Evolutionary conservation across 2,797 vertebrate species (phyloP).

Genomic region (Poecilia velifera): DNA sequence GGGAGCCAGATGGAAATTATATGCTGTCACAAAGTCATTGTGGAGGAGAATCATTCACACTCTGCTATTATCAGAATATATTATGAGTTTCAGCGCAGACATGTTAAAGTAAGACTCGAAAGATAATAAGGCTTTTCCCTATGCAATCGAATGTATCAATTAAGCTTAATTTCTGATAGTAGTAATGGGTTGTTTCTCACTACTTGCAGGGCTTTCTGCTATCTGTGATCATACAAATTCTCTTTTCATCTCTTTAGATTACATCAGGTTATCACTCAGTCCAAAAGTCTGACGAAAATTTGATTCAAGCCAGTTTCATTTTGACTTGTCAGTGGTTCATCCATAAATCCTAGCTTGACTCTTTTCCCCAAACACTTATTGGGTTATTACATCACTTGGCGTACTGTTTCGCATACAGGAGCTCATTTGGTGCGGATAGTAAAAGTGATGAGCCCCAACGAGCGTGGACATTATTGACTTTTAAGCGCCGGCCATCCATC

Average conservation of each 20-base stretch:
- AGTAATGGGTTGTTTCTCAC: conserved; percentile 4
- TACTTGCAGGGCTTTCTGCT: not conserved
- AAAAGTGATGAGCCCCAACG: conserved; percentile 51
- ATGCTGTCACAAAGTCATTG: conserved; percentile 18
- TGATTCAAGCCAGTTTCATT: not conserved
- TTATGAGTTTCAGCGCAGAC: not conserved
- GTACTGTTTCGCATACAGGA: conserved; percentile 12
- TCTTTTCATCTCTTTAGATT: conserved; percentile 27
- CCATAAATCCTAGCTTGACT: not conserved
- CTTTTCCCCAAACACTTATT: conserved; percentile 16
- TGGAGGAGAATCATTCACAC: not conserved
- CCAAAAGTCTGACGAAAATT: not conserved
- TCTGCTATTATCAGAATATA: conserved; percentile 18
- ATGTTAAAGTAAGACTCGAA: not conserved
- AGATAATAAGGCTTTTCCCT: not conserved
- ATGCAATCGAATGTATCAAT: not conserved
- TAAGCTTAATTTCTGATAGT: not conserved
- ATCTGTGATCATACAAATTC: conserved; percentile 14
- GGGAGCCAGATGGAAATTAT: conserved; percentile 39
- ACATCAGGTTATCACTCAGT: not conserved
- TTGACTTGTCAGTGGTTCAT: not conserved
- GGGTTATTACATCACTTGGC: conserved; percentile 20
- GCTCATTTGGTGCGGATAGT: conserved; percentile 33
- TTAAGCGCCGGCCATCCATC: conserved; percentile 67
- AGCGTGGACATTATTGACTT: conserved; percentile 72